Evolutionary conservation across 1,140 invertebrate species (phyloP).

Genomic region (Eriocheir sinensis): DNA sequence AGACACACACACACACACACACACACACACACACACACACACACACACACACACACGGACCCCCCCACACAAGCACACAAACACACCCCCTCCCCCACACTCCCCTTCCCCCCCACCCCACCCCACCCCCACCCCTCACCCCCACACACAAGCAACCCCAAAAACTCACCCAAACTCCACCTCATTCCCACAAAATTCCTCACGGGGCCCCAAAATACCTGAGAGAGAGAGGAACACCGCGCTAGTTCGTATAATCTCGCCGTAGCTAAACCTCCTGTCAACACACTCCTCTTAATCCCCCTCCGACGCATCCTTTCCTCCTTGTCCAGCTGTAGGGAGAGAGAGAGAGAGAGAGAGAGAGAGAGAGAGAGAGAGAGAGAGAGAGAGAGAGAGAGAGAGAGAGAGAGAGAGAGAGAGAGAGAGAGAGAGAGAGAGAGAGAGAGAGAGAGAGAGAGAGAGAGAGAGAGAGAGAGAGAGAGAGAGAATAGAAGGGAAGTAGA

Average conservation of each 20-base stretch:
- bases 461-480: not conserved
- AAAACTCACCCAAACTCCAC: not conserved
- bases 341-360: not conserved
- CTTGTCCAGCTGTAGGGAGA: conserved; percentile 48
- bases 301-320: conserved; percentile 30
- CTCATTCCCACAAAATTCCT: conserved; percentile 1
- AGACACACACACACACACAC: not conserved
- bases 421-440: not conserved
- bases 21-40: not conserved
- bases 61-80: not conserved
- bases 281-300: conserved; percentile 35
- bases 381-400: not conserved
- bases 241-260: not conserved
- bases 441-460: too few relatives aligned
- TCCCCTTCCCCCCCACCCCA: too few relatives aligned
- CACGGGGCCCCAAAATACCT: not conserved
- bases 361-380: not conserved
- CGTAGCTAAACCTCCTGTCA: conserved; percentile 34
- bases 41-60: conserved; percentile 5
- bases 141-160: too few relatives aligned
- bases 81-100: too few relatives aligned
- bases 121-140: too few relatives aligned
- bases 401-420: not conserved
- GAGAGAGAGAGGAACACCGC: not conserved
- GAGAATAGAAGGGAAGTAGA: not conserved